Conservation (phyloP, 1,140 invertebrate species). For the Ceratina calcarata region DNA sequence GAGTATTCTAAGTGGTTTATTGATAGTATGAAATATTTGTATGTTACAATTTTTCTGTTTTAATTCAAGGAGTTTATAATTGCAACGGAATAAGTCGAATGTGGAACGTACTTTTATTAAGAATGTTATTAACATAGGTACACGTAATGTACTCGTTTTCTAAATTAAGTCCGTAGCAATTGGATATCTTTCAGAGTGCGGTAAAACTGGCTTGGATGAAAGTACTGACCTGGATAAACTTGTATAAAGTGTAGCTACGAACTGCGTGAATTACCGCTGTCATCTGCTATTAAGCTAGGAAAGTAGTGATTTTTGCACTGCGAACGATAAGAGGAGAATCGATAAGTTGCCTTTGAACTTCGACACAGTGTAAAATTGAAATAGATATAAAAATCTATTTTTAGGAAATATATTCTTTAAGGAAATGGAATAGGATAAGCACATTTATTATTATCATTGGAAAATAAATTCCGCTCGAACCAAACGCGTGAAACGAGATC, state of each 20-base stretch:
- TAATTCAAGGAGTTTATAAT: not conserved
- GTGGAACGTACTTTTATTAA: not conserved
- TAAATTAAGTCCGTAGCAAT: not conserved
- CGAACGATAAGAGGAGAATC: not conserved
- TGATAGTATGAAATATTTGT: too few relatives aligned
- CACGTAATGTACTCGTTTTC: not conserved
- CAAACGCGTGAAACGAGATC: too few relatives aligned
- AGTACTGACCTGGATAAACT: conserved; percentile 18
- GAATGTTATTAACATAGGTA: not conserved
- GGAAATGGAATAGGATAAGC: too few relatives aligned
- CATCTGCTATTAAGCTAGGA: not conserved
- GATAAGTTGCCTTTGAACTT: not conserved
- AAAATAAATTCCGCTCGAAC: too few relatives aligned
- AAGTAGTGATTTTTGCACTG: not conserved
- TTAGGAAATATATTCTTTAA: too few relatives aligned
- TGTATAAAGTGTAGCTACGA: not conserved
- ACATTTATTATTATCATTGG: too few relatives aligned
- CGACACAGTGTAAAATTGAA: not conserved
- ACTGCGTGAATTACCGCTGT: conserved; percentile 12
- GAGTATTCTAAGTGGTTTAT: too few relatives aligned
- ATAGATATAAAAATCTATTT: not conserved
- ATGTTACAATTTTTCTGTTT: not conserved
- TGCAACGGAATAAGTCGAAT: not conserved
- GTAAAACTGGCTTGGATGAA: not conserved
- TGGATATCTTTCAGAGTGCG: not conserved